Base-by-base conservation (phyloP, 64 coral and sea anemone species). In the Montipora sp. region DNA sequence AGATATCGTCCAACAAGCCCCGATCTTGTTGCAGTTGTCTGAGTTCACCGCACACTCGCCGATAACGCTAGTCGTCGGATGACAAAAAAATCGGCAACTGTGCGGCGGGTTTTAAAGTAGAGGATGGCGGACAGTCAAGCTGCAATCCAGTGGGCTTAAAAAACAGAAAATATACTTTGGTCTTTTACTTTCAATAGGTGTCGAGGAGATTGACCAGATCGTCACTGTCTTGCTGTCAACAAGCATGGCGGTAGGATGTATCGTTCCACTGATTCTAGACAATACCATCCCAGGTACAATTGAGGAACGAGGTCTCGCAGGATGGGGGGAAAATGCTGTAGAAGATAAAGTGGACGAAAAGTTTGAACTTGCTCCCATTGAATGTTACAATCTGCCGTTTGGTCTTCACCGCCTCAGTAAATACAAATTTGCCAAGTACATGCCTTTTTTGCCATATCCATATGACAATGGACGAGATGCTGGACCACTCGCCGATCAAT, bases 361-460 rank as follows among this genome's bases (percentile, higher is more conserved):
- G 55, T 83, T 18, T 20, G 55, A 67, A 83, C 15, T 57, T 59
- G 80, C 80, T 83, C 51, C 59, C 57, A 67, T 84, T 70, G 22
- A 84, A 68, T 59, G 67, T 6, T 84, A 84, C 11, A 23, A 84
- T 84, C 81, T 84, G 81, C 81, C 81, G 81, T 84, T 84, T 68
- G 20, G 81, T 84, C 59, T 84, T 7, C 16, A 68, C 12, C 21
- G 36, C 59, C 21, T 84, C 27, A 84, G 81, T 84, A 47, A 68
- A 9, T 84, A 18, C 81, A 84, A 68, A 70, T n/a, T 68, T 20
- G 59, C 81, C 60, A 84, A 84, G 81, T 84, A 47, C 48, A 24
- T 84, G 59, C 81, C 81, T 24, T 84, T 84, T 10, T 21, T 84
- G 24, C 81, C 66, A 3, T 84, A 84, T 74, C n/a, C 18, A 21